Conservation (phyloP, 2,797 vertebrate genomes). For the Pempheris klunzingeri region DNA sequence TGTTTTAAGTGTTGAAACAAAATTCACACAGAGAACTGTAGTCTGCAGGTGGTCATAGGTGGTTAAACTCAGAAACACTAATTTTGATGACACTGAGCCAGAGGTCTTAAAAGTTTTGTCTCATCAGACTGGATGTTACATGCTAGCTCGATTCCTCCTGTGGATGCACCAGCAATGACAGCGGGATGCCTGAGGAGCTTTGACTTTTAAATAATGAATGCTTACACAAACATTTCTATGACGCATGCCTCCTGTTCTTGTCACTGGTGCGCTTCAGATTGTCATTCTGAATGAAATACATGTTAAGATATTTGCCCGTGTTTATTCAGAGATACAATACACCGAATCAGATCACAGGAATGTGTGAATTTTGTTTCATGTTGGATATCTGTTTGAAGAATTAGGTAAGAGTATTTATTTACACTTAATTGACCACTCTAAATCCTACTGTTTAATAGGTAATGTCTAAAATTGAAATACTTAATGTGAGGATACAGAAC, state of each 20-base stretch:
- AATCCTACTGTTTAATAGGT: slow-evolving; percentile 32
- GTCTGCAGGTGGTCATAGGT: slow-evolving; percentile 5
- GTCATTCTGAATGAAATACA: slow-evolving; percentile 12
- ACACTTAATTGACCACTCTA: slow-evolving; percentile 37
- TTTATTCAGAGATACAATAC: slow-evolving; percentile 15
- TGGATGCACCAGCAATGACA: slow-evolving; percentile 26
- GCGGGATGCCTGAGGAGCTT: not conserved
- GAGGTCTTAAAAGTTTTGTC: not conserved
- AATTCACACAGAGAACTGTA: slow-evolving; percentile 41
- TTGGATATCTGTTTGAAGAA: slow-evolving; percentile 15
- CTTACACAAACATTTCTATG: slow-evolving; percentile 4
- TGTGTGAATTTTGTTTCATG: slow-evolving; percentile 50
- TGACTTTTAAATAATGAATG: slow-evolving; percentile 9
- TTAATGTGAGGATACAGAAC: slow-evolving; percentile 35
- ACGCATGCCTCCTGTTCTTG: slow-evolving; percentile 16
- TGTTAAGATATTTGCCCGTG: not conserved
- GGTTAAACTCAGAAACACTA: not conserved
- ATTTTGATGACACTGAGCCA: not conserved
- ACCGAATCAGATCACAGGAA: slow-evolving; percentile 23
- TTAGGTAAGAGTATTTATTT: slow-evolving; percentile 38
- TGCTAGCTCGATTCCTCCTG: not conserved
- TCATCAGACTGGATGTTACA: not conserved
- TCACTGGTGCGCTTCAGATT: not conserved
- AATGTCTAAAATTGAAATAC: slow-evolving; percentile 14
- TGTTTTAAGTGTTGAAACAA: slow-evolving; percentile 35